Conservation (phyloP, 2,888 invertebrate species). For the Orthosia gracilis region DNA sequence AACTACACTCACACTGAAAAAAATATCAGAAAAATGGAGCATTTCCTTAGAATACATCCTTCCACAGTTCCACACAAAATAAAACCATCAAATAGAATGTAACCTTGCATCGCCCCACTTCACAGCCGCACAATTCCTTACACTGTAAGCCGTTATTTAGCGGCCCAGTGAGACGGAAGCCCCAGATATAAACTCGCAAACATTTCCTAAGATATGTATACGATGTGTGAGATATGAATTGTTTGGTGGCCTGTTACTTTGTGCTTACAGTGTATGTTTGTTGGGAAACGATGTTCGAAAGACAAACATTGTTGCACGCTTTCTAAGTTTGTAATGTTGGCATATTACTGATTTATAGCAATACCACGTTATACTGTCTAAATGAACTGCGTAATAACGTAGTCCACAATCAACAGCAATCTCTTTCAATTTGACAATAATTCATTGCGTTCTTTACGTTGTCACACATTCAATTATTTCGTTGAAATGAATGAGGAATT, state of each 20-base stretch:
- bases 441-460: no score
- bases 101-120: not conserved
- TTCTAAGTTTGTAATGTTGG: not conserved
- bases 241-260: slow-evolving; percentile 23
- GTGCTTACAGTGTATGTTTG: slow-evolving; percentile 21
- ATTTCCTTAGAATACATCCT: not conserved
- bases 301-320: not conserved
- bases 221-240: slow-evolving; percentile 13
- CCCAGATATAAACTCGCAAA: slow-evolving; percentile 41
- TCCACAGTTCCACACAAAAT: not conserved
- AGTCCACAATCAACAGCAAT: no score
- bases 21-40: no score
- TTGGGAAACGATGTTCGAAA: no score
- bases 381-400: no score
- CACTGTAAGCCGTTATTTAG: slow-evolving; percentile 43
- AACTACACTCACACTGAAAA: no score
- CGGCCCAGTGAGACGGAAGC: slow-evolving; percentile 34
- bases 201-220: slow-evolving; percentile 26
- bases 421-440: no score
- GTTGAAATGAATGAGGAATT: no score
- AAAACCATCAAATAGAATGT: slow-evolving; percentile 10
- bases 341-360: not conserved
- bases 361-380: no score
- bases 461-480: no score
- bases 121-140: slow-evolving; percentile 25